These are phyloP conservation scores for Poeciliopsis paucimaculata DNA, from an alignment of 2,797 vertebrate species.

Conservation along the genomic window DNA sequence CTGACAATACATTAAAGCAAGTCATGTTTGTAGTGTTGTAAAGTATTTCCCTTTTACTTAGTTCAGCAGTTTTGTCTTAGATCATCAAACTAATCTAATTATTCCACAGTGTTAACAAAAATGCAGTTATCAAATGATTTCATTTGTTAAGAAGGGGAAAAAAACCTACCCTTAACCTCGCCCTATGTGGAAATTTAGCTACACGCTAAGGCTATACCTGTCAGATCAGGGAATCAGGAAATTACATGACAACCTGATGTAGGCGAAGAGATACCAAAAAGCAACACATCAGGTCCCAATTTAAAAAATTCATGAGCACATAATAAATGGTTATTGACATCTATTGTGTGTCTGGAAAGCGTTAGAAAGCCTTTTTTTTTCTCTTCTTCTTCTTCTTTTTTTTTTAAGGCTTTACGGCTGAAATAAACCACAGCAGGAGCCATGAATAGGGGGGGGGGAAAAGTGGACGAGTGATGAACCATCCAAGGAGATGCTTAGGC, in stretches of 20 bases:
- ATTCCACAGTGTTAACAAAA: neutral
- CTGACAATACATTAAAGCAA: conserved; percentile 66
- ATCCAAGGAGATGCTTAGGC: neutral
- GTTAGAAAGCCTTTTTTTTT: neutral
- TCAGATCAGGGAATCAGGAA: neutral
- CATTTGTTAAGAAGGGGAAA: neutral
- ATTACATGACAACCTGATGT: neutral
- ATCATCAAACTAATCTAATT: neutral
- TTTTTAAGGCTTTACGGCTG: neutral
- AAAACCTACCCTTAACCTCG: neutral
- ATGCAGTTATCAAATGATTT: neutral
- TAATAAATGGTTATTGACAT: neutral
- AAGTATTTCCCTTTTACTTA: neutral
- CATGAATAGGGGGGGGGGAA: neutral
- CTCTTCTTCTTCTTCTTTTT: too few relatives aligned
- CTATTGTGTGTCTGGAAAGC: neutral
- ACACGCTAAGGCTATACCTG: neutral
- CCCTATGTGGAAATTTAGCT: neutral
- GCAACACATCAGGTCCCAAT: neutral
- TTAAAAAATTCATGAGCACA: neutral
- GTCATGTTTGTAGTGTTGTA: conserved; percentile 57
- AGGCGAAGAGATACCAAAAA: neutral
- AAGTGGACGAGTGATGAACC: neutral
- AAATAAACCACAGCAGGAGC: neutral
- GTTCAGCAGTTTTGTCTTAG: neutral